A percentile compares a stretch with the other conserved stretches of the same genome.
Evolutionary conservation across 35 echinoderm and acorn worm genomes (phyloP).

Genomic region (Holothuria glaberrima): DNA sequence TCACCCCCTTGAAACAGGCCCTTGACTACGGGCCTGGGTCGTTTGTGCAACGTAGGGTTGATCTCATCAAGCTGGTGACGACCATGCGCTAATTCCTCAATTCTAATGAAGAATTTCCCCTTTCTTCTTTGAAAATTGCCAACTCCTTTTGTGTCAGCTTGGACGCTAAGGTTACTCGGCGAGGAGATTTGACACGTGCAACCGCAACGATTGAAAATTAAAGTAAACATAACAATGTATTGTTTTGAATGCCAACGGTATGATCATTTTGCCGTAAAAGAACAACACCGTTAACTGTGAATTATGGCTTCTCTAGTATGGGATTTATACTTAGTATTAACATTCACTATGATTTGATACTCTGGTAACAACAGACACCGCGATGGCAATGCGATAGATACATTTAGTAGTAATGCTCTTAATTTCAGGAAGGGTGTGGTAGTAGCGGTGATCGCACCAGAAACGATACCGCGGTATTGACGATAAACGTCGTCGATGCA

Average conservation of each 20-base stretch:
- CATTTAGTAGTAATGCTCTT: neutral
- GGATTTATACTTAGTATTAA: neutral
- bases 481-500: neutral
- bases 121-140: no score
- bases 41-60: no score
- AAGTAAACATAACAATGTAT: neutral
- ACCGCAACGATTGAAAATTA: neutral
- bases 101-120: no score
- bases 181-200: no score
- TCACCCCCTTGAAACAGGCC: no score
- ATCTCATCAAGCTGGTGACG: no score
- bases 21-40: neutral
- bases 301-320: neutral
- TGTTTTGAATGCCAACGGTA: neutral
- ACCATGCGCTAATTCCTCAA: no score
- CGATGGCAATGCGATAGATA: neutral
- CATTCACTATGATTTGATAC: neutral
- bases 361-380: neutral
- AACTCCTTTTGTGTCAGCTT: no score
- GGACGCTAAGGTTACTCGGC: no score
- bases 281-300: neutral
- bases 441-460: neutral
- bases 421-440: constrained; percentile 19
- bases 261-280: no score
- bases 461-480: neutral